Evolutionary conservation across 2,797 vertebrate genomes (phyloP).

Genomic region (Enteromius anoplus): DNA sequence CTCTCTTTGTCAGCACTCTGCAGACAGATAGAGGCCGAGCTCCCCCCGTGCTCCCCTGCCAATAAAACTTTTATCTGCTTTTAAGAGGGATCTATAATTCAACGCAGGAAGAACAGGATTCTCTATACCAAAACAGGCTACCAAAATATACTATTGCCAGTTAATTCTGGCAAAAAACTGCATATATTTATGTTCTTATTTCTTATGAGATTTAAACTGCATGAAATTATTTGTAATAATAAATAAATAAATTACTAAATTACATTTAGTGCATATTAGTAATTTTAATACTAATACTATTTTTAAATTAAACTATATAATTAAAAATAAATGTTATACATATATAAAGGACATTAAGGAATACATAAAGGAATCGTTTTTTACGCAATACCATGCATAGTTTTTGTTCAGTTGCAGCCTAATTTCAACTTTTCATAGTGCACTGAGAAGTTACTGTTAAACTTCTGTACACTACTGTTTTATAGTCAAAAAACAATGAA

Average conservation of each 20-base stretch:
- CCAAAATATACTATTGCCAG: constrained; percentile 63
- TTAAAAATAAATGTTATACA: too few relatives aligned
- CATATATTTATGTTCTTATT: neutral
- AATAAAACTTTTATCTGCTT: constrained; percentile 82
- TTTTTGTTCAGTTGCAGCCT: neutral
- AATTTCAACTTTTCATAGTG: neutral
- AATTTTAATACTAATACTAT: neutral
- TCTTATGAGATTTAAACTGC: neutral
- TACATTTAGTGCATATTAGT: neutral
- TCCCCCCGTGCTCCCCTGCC: constrained; percentile 69
- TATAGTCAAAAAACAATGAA: constrained; percentile 30
- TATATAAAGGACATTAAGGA: neutral
- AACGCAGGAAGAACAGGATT: constrained; percentile 75
- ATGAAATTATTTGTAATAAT: neutral
- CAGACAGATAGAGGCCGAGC: constrained; percentile 70
- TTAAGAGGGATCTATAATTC: constrained; percentile 81
- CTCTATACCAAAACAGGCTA: constrained; percentile 68
- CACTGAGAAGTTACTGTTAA: neutral
- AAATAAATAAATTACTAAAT: neutral
- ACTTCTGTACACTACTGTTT: too few relatives aligned
- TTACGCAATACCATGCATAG: neutral
- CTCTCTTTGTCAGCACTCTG: constrained; percentile 76
- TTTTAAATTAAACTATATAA: too few relatives aligned
- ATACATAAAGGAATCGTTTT: neutral
- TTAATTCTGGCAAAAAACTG: neutral